Conservation (phyloP, 2,113 vertebrate species). For the Brevimyrus niger region DNA sequence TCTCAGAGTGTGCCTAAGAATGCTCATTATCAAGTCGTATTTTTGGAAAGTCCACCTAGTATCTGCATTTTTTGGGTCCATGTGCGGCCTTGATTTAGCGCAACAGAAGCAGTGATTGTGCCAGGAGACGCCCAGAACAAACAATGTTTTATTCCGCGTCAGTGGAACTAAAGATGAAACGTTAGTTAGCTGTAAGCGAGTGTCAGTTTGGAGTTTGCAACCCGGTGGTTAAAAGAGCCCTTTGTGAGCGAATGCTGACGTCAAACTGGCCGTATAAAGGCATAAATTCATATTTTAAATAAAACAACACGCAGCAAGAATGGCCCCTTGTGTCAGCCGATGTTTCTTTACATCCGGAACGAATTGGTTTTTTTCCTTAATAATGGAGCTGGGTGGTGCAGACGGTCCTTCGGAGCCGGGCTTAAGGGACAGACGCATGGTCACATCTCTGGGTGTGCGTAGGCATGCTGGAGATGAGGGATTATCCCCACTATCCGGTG, state of each 20-base stretch:
- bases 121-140: slow-evolving; percentile 71
- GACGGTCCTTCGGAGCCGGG: slow-evolving; percentile 45
- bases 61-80: slow-evolving; percentile 44
- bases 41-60: slow-evolving; percentile 35
- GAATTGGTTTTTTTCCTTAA: slow-evolving; percentile 73
- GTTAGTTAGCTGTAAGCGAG: slow-evolving; percentile 78
- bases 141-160: slow-evolving; percentile 78
- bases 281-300: slow-evolving; percentile 75
- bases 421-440: slow-evolving; percentile 16
- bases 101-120: slow-evolving; percentile 63
- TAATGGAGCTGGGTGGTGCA: slow-evolving; percentile 50
- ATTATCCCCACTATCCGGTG: slow-evolving; percentile 95
- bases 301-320: slow-evolving; percentile 65
- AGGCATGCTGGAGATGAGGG: slow-evolving; percentile 94
- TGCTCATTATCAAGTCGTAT: not conserved
- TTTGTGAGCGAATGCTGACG: slow-evolving; percentile 86
- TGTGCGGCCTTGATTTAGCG: slow-evolving; percentile 46
- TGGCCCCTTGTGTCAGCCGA: slow-evolving; percentile 60
- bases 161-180: slow-evolving; percentile 98
- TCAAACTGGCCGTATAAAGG: slow-evolving; percentile 72
- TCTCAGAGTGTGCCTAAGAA: not conserved
- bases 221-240: slow-evolving; percentile 71
- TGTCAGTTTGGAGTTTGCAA: slow-evolving; percentile 78
- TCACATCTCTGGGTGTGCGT: slow-evolving; percentile 19
- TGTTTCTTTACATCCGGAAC: slow-evolving; percentile 73